Conservation (phyloP, 1,140 invertebrate genomes). For the Drosophila seguyi region DNA sequence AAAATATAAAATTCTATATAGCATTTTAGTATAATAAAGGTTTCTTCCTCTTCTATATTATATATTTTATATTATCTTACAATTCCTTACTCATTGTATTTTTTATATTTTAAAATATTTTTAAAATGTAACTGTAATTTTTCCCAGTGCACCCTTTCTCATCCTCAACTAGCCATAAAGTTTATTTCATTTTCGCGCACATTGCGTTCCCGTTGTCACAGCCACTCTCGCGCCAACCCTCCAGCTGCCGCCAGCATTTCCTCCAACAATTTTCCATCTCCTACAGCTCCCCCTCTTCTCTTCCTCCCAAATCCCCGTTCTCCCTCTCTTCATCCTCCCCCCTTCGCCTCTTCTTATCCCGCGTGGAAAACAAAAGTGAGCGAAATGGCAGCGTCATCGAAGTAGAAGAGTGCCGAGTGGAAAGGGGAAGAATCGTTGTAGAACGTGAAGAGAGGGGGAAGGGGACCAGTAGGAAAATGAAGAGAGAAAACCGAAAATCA, state of each 20-base stretch:
- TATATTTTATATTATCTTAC: too few species aligned
- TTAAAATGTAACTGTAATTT: neutral
- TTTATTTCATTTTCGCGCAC: conserved; percentile 84
- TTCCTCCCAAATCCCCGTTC: neutral
- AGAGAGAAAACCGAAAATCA: conserved; percentile 71
- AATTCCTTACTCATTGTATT: neutral
- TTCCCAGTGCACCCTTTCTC: neutral
- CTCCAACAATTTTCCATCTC: conserved; percentile 3
- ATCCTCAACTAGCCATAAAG: conserved; percentile 53
- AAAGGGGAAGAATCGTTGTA: conserved; percentile 10
- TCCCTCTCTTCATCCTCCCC: neutral
- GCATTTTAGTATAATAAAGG: too few species aligned
- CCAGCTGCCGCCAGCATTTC: neutral
- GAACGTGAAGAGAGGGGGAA: neutral
- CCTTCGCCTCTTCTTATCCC: neutral
- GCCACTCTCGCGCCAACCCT: conserved; percentile 5
- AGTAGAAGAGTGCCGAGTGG: conserved; percentile 28
- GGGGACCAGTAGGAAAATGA: conserved; percentile 4
- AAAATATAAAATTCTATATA: too few species aligned
- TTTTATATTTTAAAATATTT: neutral
- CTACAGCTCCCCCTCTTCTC: neutral
- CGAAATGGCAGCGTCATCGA: conserved; percentile 75
- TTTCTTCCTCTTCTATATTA: too few species aligned
- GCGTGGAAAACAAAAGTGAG: conserved; percentile 65
- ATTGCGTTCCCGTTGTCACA: conserved; percentile 70